Percentiles rank a stretch among this genome's conserved stretches.
phyloP scores from a whole-genome alignment of 2,113 vertebrate species.

The Myodes glareolus region DNA sequence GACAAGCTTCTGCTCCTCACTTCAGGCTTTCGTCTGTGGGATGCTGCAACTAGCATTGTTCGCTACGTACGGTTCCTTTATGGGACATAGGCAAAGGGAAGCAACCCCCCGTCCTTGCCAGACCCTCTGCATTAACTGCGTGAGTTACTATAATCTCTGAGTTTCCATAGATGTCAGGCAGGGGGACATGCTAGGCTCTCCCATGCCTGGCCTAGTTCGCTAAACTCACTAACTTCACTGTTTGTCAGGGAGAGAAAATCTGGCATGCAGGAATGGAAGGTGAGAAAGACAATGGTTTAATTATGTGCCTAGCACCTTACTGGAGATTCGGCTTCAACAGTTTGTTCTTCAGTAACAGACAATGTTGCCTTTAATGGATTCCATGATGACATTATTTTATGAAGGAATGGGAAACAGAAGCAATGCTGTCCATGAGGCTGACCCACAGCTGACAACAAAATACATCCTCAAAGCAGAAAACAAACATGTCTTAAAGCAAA shows the following conservation, averaged over 20 bases:
- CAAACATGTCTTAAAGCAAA: not conserved
- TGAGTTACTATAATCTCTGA: not conserved
- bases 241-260: not conserved
- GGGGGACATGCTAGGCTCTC: accelerated
- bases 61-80: not conserved
- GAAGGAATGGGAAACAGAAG: not conserved
- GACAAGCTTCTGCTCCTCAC: not conserved
- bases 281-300: not conserved
- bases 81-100: not conserved
- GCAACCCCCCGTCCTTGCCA: not conserved
- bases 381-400: not conserved
- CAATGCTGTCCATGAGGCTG: not conserved
- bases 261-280: not conserved
- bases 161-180: not conserved
- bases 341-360: not conserved
- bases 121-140: not conserved
- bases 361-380: not conserved
- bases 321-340: not conserved
- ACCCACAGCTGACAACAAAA: not conserved
- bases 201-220: not conserved
- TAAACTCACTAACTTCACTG: not conserved
- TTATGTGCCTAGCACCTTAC: not conserved
- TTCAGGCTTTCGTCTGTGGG: not conserved
- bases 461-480: not conserved
- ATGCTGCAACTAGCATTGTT: not conserved